Percentiles rank a stretch among this genome's conserved stretches.
These are phyloP conservation scores for Andricus curvator DNA, from an alignment of 2,888 invertebrate genomes.

Conservation along the genomic window DNA sequence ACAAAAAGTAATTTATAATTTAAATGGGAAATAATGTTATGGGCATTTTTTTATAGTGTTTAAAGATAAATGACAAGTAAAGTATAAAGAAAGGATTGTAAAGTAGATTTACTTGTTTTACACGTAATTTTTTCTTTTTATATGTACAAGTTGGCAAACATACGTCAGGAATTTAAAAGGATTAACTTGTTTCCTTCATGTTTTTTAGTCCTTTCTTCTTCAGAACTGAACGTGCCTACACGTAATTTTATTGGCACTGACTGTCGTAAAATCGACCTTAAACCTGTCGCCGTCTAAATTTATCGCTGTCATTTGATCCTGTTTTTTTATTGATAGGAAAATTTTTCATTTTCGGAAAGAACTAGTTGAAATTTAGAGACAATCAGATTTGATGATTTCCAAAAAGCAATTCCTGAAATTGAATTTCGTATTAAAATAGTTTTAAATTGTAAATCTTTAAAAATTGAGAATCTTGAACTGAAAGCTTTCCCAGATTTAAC, in stretches of 20 bases:
- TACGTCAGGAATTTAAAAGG: conserved; percentile 10
- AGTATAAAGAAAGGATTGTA: neutral
- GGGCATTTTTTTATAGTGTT: neutral
- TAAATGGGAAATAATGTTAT: neutral
- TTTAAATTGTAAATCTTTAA: no score
- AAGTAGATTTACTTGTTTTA: conserved; percentile 1
- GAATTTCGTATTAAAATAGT: no score
- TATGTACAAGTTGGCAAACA: neutral
- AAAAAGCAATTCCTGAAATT: no score
- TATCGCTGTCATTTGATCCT: no score
- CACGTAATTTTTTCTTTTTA: neutral
- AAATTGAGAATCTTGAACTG: no score
- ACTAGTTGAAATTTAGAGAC: no score
- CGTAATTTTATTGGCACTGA: conserved; percentile 19
- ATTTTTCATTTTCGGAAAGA: no score
- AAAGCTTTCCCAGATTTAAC: no score
- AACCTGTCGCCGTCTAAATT: neutral
- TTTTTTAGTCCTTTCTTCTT: conserved; percentile 1
- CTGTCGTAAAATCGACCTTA: conserved; percentile 22
- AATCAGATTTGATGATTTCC: no score
- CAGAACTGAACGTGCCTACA: conserved; percentile 10
- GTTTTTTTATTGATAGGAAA: no score
- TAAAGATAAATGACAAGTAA: neutral
- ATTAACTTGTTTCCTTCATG: conserved; percentile 1
- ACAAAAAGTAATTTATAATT: neutral